Evolutionary conservation across 2,797 vertebrate genomes (phyloP), one percentile per base, ranked within the genome.

Genomic region (Chelmon rostratus): DNA sequence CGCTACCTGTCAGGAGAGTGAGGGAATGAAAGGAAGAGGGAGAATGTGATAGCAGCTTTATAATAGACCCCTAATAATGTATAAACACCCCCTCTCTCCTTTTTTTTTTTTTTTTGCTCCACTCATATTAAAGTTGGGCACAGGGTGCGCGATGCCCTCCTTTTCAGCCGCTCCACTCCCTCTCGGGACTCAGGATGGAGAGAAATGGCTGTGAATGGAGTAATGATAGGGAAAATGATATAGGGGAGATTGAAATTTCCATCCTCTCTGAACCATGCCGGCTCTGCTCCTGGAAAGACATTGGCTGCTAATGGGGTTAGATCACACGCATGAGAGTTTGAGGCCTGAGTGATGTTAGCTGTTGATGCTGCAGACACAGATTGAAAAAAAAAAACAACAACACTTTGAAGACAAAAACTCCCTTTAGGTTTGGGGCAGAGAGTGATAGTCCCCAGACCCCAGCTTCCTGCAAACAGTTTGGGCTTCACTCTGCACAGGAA

Each of bases 171-270:
- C 89, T 79, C 71, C 73, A 21, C 84, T 89, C 83, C 82, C 91
- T 92, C 93, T 87, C 78, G 93, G 96, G 98, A 97, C 92, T 96
- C 96, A 94, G 95, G 96, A 96, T 96, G 95, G 97, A 97, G 96
- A 97, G 97, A 97, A 98, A 98, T 97, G 95, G 96, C 96, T 95
- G 97, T 94, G 94, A 96, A 96, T 96, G 97, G 96, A 97, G 97
- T 98, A 99, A 99, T 99, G 98, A 99, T 97, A 98, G 97, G 91
- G 97, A 98, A 99, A 99, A 98, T 98, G 97, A 98, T 97, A 97
- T 97, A 97, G 96, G 95, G 96, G 95, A 99, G 97, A 99, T 98
- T 98, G 97, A 97, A 98, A 98, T 97, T 98, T 96, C 97, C 96
- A 97, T 97, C 96, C 95, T 95, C 97, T 93, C 94, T 98, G 96